Percentiles rank a stretch among this genome's conserved stretches.
phyloP scores from a whole-genome alignment of 35 echinoderm and acorn worm genomes.

The Diadema setosum region DNA sequence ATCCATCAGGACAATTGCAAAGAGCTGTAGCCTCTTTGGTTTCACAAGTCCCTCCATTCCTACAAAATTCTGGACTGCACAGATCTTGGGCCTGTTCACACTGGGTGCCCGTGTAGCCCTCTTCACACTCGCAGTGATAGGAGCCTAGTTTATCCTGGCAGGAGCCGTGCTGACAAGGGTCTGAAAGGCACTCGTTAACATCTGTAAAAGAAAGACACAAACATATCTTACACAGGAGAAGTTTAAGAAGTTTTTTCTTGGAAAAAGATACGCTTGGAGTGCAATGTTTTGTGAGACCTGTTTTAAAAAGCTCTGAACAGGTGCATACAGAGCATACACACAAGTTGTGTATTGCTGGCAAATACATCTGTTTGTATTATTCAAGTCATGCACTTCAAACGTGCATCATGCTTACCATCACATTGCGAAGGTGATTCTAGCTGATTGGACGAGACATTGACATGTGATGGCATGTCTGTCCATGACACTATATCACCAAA shows the following conservation, averaged over 20 bases:
- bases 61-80: not conserved
- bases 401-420: not conserved
- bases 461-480: not conserved
- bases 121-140: conserved; percentile 2
- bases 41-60: conserved; percentile 13
- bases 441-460: not conserved
- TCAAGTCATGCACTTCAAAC: no score
- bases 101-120: not conserved
- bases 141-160: not conserved
- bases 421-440: not conserved
- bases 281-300: no score
- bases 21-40: not conserved
- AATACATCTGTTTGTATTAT: no score
- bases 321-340: no score
- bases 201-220: not conserved
- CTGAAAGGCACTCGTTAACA: conserved; percentile 7
- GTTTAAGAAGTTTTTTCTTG: no score
- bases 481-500: conserved; percentile 4
- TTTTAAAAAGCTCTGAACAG: no score
- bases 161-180: not conserved
- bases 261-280: no score
- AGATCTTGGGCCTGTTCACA: conserved; percentile 13
- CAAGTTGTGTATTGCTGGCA: no score
- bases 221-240: no score
- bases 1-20: not conserved